These are phyloP conservation scores for Ibidorhyncha struthersii DNA, from an alignment of 2,113 vertebrate genomes.

Conservation along the genomic window DNA sequence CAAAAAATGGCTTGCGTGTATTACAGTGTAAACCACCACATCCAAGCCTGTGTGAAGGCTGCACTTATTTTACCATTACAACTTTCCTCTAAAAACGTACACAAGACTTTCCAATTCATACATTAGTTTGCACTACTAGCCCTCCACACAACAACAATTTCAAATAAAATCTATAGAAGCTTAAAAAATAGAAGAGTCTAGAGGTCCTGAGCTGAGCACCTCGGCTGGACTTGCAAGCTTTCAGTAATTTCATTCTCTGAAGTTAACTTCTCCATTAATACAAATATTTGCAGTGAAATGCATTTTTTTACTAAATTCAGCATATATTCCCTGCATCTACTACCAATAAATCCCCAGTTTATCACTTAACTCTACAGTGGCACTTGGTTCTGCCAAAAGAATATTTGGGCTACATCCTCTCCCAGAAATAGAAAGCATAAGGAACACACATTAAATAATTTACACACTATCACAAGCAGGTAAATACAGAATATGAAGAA, in stretches of 20 bases:
- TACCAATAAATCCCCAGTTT: neutral
- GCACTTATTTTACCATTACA: neutral
- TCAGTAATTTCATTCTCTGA: neutral
- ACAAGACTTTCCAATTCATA: neutral
- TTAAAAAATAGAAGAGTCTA: neutral
- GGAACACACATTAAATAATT: neutral
- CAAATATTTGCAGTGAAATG: neutral
- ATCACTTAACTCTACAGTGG: neutral
- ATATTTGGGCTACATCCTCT: neutral
- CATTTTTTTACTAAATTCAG: neutral
- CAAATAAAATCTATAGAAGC: neutral
- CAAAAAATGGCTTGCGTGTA: neutral
- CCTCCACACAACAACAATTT: accelerated
- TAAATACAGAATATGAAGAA: neutral
- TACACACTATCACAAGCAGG: neutral
- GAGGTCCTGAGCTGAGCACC: neutral
- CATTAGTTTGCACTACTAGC: neutral
- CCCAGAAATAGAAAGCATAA: neutral
- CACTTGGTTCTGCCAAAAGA: neutral
- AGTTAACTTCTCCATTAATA: neutral
- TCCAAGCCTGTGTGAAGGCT: neutral
- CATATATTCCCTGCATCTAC: neutral
- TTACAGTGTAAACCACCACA: neutral
- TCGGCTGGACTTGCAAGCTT: neutral
- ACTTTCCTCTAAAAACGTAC: neutral